These are phyloP conservation scores for cattle (Bos taurus) DNA, from an alignment of 2,113 vertebrate species.

Conservation along the genomic window DNA sequence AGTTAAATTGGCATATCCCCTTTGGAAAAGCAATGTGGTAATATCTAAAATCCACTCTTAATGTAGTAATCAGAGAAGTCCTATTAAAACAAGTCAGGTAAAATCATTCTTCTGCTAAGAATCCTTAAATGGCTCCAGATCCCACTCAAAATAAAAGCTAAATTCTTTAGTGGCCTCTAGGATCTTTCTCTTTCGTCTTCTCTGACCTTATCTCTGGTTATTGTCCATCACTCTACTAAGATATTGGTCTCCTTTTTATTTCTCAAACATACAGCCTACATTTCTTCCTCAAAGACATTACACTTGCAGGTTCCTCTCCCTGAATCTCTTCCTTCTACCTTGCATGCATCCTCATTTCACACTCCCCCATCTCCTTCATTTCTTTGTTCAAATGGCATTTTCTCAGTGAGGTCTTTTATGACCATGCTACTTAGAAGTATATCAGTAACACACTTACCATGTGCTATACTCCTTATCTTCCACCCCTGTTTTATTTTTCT, in stretches of 20 bases:
- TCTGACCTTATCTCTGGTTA: background rate
- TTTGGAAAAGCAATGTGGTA: background rate
- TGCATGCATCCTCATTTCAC: background rate
- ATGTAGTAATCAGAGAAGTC: background rate
- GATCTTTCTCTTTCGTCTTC: background rate
- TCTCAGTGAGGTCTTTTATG: background rate
- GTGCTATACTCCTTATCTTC: background rate
- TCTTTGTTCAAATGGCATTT: slow-evolving; percentile 7
- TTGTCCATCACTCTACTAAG: background rate
- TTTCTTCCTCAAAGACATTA: background rate
- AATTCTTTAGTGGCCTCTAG: background rate
- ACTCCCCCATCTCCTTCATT: background rate
- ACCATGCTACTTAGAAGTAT: background rate
- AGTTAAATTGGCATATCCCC: background rate
- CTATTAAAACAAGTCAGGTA: background rate
- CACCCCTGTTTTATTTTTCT: background rate
- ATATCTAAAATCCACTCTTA: background rate
- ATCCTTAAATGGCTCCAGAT: background rate
- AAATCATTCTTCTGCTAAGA: background rate
- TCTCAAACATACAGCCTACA: background rate
- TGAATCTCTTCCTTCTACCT: background rate
- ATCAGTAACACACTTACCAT: background rate
- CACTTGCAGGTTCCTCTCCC: background rate
- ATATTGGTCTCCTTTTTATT: background rate
- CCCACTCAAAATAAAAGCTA: background rate